These are phyloP conservation scores for Lasaia peninsularis DNA, from an alignment of 1,140 invertebrate genomes.

Conservation along the genomic window DNA sequence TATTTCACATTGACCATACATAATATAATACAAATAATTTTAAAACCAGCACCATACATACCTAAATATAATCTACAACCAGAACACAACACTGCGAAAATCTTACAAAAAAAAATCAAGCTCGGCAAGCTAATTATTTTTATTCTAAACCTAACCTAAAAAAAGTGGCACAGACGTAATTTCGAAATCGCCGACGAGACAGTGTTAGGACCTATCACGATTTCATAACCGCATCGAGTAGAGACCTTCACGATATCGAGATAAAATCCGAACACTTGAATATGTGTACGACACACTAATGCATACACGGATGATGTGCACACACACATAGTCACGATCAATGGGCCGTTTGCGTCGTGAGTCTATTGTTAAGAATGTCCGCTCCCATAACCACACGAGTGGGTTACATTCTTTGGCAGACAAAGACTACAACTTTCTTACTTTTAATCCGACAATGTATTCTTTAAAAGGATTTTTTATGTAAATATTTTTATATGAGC, in stretches of 20 bases:
- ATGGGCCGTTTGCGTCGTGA: constrained; percentile 65
- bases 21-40: too few species aligned
- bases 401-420: constrained; percentile 3
- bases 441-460: neutral
- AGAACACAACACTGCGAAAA: neutral
- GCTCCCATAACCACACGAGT: constrained; percentile 52
- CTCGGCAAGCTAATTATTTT: neutral
- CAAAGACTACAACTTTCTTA: constrained; percentile 7
- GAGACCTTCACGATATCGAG: constrained; percentile 29
- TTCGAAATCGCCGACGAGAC: neutral
- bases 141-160: neutral
- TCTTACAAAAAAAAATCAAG: neutral
- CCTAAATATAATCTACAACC: too few species aligned
- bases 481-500: too few species aligned
- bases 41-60: too few species aligned
- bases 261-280: constrained; percentile 33
- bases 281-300: constrained; percentile 25
- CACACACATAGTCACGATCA: constrained; percentile 55
- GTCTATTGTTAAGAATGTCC: constrained; percentile 65
- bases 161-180: neutral
- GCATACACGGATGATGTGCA: constrained; percentile 17
- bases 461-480: neutral
- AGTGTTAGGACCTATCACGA: constrained; percentile 25
- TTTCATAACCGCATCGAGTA: constrained; percentile 23
- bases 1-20: too few species aligned